Conservation (phyloP, 2,888 invertebrate genomes). For the Diaprepes abbreviatus region DNA sequence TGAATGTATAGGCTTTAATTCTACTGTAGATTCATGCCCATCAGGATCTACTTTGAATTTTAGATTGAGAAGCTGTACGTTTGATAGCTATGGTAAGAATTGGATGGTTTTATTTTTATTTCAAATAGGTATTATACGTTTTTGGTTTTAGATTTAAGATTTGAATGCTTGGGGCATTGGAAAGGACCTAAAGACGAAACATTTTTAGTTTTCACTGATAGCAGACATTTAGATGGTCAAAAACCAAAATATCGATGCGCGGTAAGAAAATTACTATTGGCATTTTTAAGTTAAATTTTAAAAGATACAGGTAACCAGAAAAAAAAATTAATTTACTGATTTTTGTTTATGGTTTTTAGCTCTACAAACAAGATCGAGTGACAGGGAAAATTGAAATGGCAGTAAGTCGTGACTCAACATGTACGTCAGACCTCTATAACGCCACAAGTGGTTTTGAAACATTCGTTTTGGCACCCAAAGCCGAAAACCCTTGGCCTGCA, state of each 20-base stretch:
- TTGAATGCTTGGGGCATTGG: constrained; percentile 77
- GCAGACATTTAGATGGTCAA: constrained; percentile 64
- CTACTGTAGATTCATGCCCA: constrained; percentile 74
- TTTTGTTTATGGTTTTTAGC: too few species aligned
- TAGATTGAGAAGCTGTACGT: constrained; percentile 72
- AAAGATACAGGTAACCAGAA: too few species aligned
- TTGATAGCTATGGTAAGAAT: constrained; percentile 70
- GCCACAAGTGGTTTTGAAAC: constrained; percentile 73
- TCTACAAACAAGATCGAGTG: constrained; percentile 58
- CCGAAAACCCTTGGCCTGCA: constrained; percentile 65
- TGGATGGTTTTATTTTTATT: constrained; percentile 9
- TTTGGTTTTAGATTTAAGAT: constrained; percentile 68
- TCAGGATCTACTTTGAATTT: constrained; percentile 73
- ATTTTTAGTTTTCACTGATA: constrained; percentile 73
- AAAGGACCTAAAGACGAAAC: constrained; percentile 70
- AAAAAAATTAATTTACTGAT: too few species aligned
- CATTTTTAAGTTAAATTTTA: too few species aligned
- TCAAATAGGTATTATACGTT: neutral
- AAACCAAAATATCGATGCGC: constrained; percentile 74
- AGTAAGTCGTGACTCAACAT: constrained; percentile 76
- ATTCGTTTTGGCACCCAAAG: constrained; percentile 67
- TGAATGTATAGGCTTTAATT: constrained; percentile 71
- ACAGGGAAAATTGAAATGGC: constrained; percentile 73
- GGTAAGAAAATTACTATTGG: constrained; percentile 69
- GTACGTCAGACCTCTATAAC: constrained; percentile 70